Evolutionary conservation across 2,113 vertebrate genomes (phyloP).

Genomic region (Varanus salvator): DNA sequence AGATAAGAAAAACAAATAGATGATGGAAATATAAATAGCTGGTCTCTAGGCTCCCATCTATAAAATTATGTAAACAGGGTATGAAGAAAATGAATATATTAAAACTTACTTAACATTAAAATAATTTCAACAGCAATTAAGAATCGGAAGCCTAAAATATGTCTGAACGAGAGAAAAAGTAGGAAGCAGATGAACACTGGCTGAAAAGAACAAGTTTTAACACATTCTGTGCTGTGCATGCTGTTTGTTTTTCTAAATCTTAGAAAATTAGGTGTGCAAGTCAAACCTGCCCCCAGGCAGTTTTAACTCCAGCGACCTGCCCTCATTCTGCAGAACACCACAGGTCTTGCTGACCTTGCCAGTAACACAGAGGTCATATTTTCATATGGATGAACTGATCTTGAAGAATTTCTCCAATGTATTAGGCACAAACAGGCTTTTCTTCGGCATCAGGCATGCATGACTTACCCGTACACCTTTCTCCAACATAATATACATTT

Average conservation of each 20-base stretch:
- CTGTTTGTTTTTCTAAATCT: conserved; percentile 66
- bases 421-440: conserved; percentile 66
- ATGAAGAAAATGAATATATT: conserved; percentile 20
- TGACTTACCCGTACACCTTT: conserved; percentile 51
- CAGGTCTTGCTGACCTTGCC: conserved; percentile 67
- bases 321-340: conserved; percentile 55
- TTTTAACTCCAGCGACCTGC: conserved; percentile 64
- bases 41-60: conserved; percentile 7
- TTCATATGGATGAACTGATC: conserved; percentile 62
- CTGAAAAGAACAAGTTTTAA: conserved; percentile 34
- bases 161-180: conserved; percentile 45
- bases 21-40: conserved; percentile 23
- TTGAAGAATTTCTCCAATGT: conserved; percentile 68
- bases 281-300: conserved; percentile 52
- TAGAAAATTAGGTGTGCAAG: conserved; percentile 47
- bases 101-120: conserved; percentile 16
- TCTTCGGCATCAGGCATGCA: conserved; percentile 51
- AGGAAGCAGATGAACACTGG: conserved; percentile 40
- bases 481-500: conserved; percentile 56
- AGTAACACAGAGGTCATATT: conserved; percentile 63
- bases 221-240: conserved; percentile 40
- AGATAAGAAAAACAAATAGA: conserved; percentile 7
- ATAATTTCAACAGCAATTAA: conserved; percentile 24
- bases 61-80: conserved; percentile 21
- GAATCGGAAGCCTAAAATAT: conserved; percentile 15